Percentiles rank a stretch among this genome's conserved stretches.
Evolutionary conservation across 2,888 invertebrate species (phyloP).

Genomic region (Tinea semifulvella): DNA sequence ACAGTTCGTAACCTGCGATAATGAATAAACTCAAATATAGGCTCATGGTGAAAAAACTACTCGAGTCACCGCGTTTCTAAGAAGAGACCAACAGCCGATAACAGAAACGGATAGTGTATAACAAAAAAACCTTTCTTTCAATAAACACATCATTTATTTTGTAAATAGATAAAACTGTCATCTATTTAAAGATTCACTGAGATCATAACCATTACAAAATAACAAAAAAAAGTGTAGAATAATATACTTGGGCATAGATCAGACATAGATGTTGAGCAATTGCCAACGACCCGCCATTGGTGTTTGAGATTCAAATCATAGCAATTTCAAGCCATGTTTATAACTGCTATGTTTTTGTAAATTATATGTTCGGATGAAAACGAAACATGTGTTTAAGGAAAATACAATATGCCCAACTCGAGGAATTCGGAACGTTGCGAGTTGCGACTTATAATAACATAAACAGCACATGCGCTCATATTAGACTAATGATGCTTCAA

Average conservation of each 20-base stretch:
- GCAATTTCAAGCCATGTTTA: conserved; percentile 50
- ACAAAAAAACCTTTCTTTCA: too few relatives aligned
- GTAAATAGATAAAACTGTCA: background rate
- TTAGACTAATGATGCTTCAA: background rate
- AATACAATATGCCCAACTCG: conserved; percentile 22
- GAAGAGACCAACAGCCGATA: conserved; percentile 6
- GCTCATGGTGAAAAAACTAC: conserved; percentile 1
- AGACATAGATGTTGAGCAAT: conserved; percentile 37
- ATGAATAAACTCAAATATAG: background rate
- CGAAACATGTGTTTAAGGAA: conserved; percentile 36
- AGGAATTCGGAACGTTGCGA: conserved; percentile 1
- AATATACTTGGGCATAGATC: conserved; percentile 5
- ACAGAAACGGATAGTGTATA: background rate
- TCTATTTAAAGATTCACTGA: background rate
- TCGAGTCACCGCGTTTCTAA: background rate
- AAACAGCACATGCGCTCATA: background rate
- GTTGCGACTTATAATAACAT: background rate
- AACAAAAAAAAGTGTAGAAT: background rate
- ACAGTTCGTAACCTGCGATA: conserved; percentile 8
- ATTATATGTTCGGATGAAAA: conserved; percentile 37
- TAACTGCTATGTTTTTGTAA: conserved; percentile 51
- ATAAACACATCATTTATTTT: background rate
- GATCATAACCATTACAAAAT: conserved; percentile 3
- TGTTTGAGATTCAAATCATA: conserved; percentile 47
- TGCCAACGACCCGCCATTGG: conserved; percentile 41